Conservation (phyloP, 2,888 invertebrate genomes). For the Stenchaetothrips biformis region DNA sequence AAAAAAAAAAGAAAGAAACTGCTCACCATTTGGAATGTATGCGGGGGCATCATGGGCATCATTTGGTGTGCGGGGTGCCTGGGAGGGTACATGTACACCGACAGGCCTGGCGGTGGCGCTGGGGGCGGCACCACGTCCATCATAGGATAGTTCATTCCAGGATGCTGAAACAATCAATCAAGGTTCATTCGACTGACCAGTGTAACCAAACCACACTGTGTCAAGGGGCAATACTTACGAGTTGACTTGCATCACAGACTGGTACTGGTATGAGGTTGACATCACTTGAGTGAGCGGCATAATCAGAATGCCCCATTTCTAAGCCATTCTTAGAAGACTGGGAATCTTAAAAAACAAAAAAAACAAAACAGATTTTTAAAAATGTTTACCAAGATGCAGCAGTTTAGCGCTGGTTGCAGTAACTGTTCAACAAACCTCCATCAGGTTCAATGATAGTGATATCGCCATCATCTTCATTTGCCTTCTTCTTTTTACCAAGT, state of each 20-base stretch:
- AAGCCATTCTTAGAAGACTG: slow-evolving; percentile 9
- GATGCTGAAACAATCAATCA: background rate
- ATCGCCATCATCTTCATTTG: slow-evolving; percentile 46
- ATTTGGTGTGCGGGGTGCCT: slow-evolving; percentile 33
- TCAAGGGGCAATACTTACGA: background rate
- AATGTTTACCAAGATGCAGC: background rate
- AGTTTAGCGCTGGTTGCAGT: slow-evolving; percentile 27
- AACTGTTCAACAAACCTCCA: background rate
- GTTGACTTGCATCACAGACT: slow-evolving; percentile 10
- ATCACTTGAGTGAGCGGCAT: background rate
- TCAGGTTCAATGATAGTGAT: slow-evolving; percentile 26
- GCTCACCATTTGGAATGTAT: slow-evolving; percentile 17
- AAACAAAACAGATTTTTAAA: background rate
- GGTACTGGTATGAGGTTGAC: slow-evolving; percentile 8
- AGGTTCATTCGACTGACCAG: no score
- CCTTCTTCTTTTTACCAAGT: slow-evolving; percentile 62
- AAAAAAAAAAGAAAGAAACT: background rate
- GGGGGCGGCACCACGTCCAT: slow-evolving; percentile 35
- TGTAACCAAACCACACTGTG: no score
- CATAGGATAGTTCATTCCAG: slow-evolving; percentile 16
- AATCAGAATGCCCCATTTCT: background rate
- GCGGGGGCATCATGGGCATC: background rate
- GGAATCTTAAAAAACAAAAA: background rate
- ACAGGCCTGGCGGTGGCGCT: slow-evolving; percentile 33
- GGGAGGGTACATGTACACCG: background rate